Base-by-base conservation (phyloP, 2,888 invertebrate genomes). In the Adela reaumurella region DNA sequence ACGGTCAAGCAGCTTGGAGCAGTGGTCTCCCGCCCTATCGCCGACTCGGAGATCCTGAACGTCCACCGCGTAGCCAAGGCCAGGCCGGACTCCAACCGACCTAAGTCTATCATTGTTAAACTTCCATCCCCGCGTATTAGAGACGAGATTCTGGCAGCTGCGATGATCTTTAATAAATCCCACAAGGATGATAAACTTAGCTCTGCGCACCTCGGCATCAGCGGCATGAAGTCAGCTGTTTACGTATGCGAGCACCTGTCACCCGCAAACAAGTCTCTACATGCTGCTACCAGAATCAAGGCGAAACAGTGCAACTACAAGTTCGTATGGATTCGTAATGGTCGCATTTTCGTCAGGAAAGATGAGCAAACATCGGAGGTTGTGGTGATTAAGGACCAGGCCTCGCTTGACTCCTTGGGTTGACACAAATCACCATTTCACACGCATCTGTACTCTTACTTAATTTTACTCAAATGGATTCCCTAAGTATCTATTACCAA, bases 201-300 rank as follows among this genome's bases (percentile, higher is more conserved):
- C 35, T 43, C 45, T 18, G 11, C 14, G 3, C 45, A 29, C 14
- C 17, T 48, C n/a, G 45, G 35, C n/a, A 24, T 48, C 18, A 19
- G 29, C 10, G 48, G 48, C n/a, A n/a, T 24, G n/a, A 10, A n/a
- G 3, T 6, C 16, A 41, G 49, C 55, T 17, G 46, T 62, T 14
- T 50, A 29, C 64, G 17, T 49, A 14, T 18, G n/a, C 17, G 49
- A 49, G 19, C 46, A 49, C 17, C 19, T 49, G 17, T 8, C 46
- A 16, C 46, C 49, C 2, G 19, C 16, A 2, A 49, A 49, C 14
- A 49, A 49, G 28, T 19, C 46, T 6, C 41, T 49, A n/a, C 49
- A 49, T 20, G 46, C 49, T 41, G 49, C 49, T 17, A 19, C 49
- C 11, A 18, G 49, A 14, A 42, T 4, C 2, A 44, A 35, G 35